A percentile compares a stretch with the other conserved stretches of the same genome.
These are phyloP conservation scores for Cavia aperea DNA, from an alignment of 2,113 vertebrate species.

Conservation along the genomic window DNA sequence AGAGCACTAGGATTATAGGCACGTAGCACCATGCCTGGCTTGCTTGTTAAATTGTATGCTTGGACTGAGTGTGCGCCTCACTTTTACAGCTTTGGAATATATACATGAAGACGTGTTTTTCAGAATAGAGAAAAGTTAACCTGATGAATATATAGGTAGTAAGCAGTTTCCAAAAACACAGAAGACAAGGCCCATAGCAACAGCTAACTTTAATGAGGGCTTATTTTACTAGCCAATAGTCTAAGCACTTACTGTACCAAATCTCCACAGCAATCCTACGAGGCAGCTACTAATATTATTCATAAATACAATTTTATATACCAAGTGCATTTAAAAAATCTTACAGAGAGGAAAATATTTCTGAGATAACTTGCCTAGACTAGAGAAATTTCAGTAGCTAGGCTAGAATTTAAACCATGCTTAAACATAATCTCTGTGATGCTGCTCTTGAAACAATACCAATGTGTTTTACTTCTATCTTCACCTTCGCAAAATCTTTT, in stretches of 20 bases:
- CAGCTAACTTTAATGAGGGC: background rate
- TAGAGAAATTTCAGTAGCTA: background rate
- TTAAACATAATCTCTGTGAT: background rate
- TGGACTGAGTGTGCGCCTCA: background rate
- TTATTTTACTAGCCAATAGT: conserved; percentile 14
- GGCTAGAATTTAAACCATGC: background rate
- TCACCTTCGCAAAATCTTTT: background rate
- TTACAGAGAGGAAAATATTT: conserved; percentile 14
- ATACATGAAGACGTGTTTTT: background rate
- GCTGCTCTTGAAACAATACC: background rate
- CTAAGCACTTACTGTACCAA: background rate
- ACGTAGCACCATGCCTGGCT: background rate
- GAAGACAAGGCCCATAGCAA: background rate
- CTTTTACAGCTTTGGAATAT: background rate
- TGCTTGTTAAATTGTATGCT: background rate
- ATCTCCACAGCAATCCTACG: background rate
- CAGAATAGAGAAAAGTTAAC: background rate
- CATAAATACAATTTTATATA: background rate
- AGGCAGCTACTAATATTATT: background rate
- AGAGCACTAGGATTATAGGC: background rate
- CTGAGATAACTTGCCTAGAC: background rate
- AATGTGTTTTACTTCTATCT: background rate
- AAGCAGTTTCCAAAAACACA: conserved; percentile 7
- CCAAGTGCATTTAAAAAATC: background rate
- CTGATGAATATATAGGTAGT: background rate